These are phyloP conservation scores for Barnardius zonarius DNA, from an alignment of 2,113 vertebrate genomes.

Conservation along the genomic window DNA sequence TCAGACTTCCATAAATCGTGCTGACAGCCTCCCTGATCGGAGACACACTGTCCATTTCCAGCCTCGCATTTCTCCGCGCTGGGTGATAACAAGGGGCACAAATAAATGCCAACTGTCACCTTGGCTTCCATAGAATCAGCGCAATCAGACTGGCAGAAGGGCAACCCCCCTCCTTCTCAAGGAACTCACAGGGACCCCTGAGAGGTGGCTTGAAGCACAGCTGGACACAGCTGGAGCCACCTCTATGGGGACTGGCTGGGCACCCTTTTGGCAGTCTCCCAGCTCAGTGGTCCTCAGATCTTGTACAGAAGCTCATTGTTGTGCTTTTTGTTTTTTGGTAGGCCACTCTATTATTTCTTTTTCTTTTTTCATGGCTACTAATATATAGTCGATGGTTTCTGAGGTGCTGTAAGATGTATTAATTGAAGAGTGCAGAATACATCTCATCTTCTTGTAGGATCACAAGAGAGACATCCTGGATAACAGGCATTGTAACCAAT, in stretches of 20 bases:
- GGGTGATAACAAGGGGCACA: background rate
- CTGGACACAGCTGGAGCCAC: background rate
- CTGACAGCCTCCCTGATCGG: background rate
- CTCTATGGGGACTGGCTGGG: background rate
- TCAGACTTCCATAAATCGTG: background rate
- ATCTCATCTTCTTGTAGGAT: background rate
- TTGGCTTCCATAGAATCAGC: background rate
- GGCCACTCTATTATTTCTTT: background rate
- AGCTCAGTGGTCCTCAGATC: background rate
- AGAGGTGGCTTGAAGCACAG: background rate
- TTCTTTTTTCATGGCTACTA: background rate
- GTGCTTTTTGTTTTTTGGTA: background rate
- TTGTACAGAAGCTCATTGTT: background rate
- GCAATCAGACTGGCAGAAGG: background rate
- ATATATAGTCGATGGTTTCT: fast-evolving
- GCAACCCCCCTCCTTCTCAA: background rate
- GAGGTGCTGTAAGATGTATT: background rate
- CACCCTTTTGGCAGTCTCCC: background rate
- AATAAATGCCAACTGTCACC: background rate
- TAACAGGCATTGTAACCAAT: background rate
- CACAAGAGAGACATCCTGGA: background rate
- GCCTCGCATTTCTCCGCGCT: fast-evolving
- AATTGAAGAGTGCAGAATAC: background rate
- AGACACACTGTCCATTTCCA: background rate
- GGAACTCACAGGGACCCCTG: background rate